Percentiles rank a stretch among this genome's conserved stretches.
phyloP scores from a whole-genome alignment of 1,140 invertebrate species.

The Medauroidea extradentata region DNA sequence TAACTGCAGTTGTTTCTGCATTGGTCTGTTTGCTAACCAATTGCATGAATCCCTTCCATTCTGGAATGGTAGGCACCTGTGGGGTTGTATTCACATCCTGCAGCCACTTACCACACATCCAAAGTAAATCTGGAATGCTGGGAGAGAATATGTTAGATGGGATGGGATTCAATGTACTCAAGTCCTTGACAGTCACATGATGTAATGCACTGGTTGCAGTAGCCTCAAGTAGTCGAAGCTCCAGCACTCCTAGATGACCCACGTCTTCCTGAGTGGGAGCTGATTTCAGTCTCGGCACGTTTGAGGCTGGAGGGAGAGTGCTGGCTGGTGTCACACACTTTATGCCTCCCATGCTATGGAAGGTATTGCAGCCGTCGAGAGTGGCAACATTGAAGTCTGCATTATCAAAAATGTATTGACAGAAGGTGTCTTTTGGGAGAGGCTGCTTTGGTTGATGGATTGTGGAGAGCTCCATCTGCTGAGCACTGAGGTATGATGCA shows the following conservation, averaged over 20 bases:
- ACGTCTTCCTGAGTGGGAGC: background rate
- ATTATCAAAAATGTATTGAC: slow-evolving; percentile 32
- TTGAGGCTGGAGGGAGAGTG: background rate
- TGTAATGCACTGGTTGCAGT: background rate
- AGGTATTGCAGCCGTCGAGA: slow-evolving; percentile 28
- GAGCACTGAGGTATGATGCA: slow-evolving; percentile 11
- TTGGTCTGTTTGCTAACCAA: slow-evolving; percentile 4
- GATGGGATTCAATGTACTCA: background rate
- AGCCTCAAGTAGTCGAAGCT: background rate
- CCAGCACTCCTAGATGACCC: background rate
- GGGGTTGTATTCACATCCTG: too few relatives aligned
- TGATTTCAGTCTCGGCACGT: background rate
- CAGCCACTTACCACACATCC: background rate
- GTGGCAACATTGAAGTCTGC: slow-evolving; percentile 30
- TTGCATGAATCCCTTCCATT: slow-evolving; percentile 30
- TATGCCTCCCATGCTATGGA: slow-evolving; percentile 35
- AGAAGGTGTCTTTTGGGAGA: background rate
- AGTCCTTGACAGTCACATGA: background rate
- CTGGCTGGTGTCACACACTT: slow-evolving; percentile 16
- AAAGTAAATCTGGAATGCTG: background rate
- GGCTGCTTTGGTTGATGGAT: background rate
- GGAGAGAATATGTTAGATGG: background rate
- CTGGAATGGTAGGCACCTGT: background rate
- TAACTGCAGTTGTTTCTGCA: slow-evolving; percentile 15
- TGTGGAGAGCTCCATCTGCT: slow-evolving; percentile 16